Base-by-base conservation (phyloP, 2,797 vertebrate genomes). In the Adelosebastes latens region DNA sequence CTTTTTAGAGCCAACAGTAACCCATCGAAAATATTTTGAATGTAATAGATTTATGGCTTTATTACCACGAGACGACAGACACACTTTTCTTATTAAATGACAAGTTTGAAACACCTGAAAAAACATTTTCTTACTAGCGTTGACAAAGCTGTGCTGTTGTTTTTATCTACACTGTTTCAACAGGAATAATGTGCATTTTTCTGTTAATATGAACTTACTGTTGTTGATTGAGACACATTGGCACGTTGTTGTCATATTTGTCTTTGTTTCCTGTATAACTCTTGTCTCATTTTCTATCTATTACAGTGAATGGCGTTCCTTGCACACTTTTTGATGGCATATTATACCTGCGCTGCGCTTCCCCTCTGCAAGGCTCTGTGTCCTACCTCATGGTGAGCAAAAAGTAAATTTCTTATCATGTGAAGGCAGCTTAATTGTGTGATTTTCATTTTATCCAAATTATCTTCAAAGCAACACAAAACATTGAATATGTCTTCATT, bases 11-110 rank as follows among this genome's bases (percentile, higher is more conserved):
- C 16, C 64, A 80, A 22, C 81, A 36, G 71, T 72, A 52, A 80
- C 34, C 14, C 69, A 53, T 89, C 42, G 14, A 81, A 84, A 90
- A 90, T 89, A 84, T 88, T 91, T 85, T 60, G 20, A 55, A 56
- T 53, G 66, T 79, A 72, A 79, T 77, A 72, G 73, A 89, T 81
- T 83, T 63, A 68, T 55, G 46, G 67, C 87, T 90, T 80, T 83
- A 78, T 76, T 78, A 61, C 32, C 72, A 67, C 36, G 4, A 31
- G 27, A 52, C 7, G 18, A 53, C 8, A 75, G 65, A 79, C 25
- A 62, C 46, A 11, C 80, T 60, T 67, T 63, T 69, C 49, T 73
- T 46, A 75, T 77, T 70, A 75, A 69, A 39, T 49, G 42, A 77
- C 67, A 71, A 60, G 64, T 72, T 69, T 69, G 25, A 86, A 82